These are phyloP conservation scores for Platichthys stellatus DNA, from an alignment of 2,113 vertebrate species.

Conservation along the genomic window DNA sequence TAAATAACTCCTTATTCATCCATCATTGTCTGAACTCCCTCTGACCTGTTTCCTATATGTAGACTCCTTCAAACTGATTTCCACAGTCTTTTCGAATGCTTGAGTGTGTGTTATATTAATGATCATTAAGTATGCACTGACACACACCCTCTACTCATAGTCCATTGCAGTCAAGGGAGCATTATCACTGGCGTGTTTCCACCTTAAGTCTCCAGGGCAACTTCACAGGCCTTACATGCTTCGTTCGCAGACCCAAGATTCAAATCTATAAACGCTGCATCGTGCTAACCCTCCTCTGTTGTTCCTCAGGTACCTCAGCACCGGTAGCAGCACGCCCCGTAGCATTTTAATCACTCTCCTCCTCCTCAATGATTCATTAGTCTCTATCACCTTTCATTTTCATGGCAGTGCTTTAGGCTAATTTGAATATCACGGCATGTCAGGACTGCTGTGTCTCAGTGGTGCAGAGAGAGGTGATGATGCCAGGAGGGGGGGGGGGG, in stretches of 20 bases:
- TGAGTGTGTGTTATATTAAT: slow-evolving; percentile 59
- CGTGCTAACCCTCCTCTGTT: slow-evolving; percentile 3
- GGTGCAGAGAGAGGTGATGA: slow-evolving; percentile 4
- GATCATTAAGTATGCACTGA: slow-evolving; percentile 17
- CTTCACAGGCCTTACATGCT: slow-evolving; percentile 11
- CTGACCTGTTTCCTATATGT: slow-evolving; percentile 25
- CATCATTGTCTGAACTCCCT: slow-evolving; percentile 1
- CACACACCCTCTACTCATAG: slow-evolving; percentile 6
- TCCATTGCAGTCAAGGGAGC: slow-evolving; percentile 11
- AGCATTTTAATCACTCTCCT: slow-evolving; percentile 52
- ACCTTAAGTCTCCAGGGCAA: slow-evolving; percentile 16
- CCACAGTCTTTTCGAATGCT: slow-evolving; percentile 4
- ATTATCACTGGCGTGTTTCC: slow-evolving; percentile 11
- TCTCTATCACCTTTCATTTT: slow-evolving; percentile 48
- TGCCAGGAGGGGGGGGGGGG: neutral
- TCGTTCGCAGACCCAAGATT: neutral
- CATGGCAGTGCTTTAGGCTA: slow-evolving; percentile 20
- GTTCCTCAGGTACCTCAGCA: neutral
- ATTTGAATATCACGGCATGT: slow-evolving; percentile 37
- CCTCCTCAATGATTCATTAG: slow-evolving; percentile 53
- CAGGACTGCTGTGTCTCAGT: slow-evolving; percentile 40
- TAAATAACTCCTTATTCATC: neutral
- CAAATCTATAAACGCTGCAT: slow-evolving; percentile 7
- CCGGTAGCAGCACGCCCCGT: slow-evolving; percentile 7
- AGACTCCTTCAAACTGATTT: neutral